Conservation (phyloP, 2,797 vertebrate species). For the Lacerta viridis region DNA sequence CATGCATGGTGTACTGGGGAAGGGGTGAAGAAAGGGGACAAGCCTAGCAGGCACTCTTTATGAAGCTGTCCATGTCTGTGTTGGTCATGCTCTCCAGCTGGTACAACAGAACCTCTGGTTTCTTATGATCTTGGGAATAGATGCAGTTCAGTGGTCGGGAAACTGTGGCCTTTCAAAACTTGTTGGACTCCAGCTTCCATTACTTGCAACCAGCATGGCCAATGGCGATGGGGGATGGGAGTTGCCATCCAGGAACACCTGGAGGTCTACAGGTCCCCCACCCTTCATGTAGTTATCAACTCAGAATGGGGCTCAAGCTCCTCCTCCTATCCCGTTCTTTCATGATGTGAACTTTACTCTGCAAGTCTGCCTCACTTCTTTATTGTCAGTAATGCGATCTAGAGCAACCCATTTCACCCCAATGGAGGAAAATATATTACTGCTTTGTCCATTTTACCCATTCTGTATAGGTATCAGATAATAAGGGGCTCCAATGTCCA, state of each 20-base stretch:
- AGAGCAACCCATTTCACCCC: neutral
- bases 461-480: neutral
- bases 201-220: no score
- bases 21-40: neutral
- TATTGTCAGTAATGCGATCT: neutral
- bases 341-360: neutral
- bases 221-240: no score
- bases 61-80: neutral
- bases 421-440: neutral
- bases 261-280: no score
- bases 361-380: neutral
- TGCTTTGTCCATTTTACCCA: slow-evolving; percentile 10
- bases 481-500: neutral
- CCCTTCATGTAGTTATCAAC: neutral
- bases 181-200: no score
- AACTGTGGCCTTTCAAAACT: no score
- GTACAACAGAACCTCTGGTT: neutral
- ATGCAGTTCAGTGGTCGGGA: neutral
- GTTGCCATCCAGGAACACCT: no score
- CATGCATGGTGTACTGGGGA: neutral
- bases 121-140: neutral
- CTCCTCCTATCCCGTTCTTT: neutral
- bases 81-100: neutral
- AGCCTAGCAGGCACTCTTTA: neutral
- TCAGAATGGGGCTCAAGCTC: neutral